Conservation (phyloP, 2,797 vertebrate species). For the Danio aesculapii region DNA sequence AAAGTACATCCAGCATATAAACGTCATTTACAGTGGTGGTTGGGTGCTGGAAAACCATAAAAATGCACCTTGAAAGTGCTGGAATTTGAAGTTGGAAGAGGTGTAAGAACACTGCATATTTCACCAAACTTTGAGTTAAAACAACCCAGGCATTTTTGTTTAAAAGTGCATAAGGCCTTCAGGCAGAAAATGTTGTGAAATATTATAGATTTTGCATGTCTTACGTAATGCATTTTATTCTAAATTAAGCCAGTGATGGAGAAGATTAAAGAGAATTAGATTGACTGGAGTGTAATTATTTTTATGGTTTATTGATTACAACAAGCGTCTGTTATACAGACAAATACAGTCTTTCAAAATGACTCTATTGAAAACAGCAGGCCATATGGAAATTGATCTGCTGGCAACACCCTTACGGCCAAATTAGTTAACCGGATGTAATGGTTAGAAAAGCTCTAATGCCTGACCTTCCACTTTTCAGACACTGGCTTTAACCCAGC, state of each 20-base stretch:
- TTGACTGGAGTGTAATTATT: not conserved
- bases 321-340: not conserved
- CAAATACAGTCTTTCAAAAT: not conserved
- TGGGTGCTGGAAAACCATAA: too few species aligned
- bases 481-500: not conserved
- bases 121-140: too few species aligned
- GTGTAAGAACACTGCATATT: too few species aligned
- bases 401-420: conserved; percentile 54
- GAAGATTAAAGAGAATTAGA: conserved; percentile 2
- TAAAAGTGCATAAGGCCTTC: not conserved
- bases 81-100: too few species aligned
- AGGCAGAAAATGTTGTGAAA: not conserved
- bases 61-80: too few species aligned
- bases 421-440: not conserved
- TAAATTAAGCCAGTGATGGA: not conserved
- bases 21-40: too few species aligned
- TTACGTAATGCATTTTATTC: not conserved
- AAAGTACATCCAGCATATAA: too few species aligned
- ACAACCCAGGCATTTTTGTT: too few species aligned
- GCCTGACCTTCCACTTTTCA: not conserved
- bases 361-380: not conserved
- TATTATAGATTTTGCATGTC: not conserved
- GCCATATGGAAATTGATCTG: conserved; percentile 49
- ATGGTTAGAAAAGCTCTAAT: not conserved
- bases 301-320: not conserved